Percentiles rank a stretch among this genome's conserved stretches.
These are phyloP conservation scores for Parotia lawesii DNA, from an alignment of 2,113 vertebrate species.

Conservation along the genomic window DNA sequence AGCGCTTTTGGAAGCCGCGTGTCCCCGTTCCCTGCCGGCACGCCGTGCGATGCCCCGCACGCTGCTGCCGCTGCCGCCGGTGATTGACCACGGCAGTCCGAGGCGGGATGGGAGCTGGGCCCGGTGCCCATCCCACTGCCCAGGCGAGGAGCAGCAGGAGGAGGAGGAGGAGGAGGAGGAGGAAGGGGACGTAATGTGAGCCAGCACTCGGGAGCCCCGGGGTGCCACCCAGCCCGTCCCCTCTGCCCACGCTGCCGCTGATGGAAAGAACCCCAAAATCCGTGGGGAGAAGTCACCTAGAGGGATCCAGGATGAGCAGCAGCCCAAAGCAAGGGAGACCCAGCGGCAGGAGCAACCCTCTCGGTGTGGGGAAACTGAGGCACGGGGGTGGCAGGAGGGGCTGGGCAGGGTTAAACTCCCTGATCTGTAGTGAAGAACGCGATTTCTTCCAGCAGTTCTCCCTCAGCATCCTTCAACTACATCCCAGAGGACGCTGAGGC, in stretches of 20 bases:
- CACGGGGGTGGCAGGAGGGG: background rate
- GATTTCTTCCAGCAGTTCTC: background rate
- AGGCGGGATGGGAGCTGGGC: background rate
- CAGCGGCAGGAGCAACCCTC: background rate
- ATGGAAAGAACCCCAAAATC: background rate
- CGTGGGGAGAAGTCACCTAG: fast-evolving
- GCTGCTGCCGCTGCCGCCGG: background rate
- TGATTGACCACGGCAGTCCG: background rate
- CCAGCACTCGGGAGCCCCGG: background rate
- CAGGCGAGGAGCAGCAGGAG: background rate
- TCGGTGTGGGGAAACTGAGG: background rate
- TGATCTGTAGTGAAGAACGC: fast-evolving
- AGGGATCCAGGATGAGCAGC: background rate
- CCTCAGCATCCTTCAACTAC: fast-evolving
- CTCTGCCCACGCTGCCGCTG: background rate
- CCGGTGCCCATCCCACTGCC: background rate
- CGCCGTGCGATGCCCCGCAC: fast-evolving
- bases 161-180: background rate
- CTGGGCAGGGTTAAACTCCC: background rate
- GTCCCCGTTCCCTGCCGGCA: background rate
- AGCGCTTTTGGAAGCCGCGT: fast-evolving
- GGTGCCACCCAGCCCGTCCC: background rate
- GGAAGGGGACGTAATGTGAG: background rate
- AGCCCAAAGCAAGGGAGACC: background rate
- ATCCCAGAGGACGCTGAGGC: fast-evolving